Base-by-base conservation (phyloP, 2,888 invertebrate species). In the Chironomus tentans region DNA sequence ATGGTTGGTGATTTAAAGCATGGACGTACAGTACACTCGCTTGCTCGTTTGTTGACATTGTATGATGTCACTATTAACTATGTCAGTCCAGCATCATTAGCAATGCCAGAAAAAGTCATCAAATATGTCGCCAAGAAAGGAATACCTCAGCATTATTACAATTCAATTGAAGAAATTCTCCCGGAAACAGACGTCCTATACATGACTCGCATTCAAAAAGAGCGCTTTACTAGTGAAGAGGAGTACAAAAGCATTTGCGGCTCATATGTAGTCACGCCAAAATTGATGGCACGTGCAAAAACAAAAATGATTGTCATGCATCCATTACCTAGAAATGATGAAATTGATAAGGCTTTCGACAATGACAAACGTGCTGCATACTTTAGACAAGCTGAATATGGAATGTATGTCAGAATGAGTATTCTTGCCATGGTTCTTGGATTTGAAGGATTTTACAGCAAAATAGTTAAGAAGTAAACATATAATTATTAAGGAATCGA, bases 391-490 rank as follows among this genome's bases (percentile, higher is more conserved):
- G 97, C 97, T 0, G 97, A 98, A 83, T 94, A 95, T 82, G 99
- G 99, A 78, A 94, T 99, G 92, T 99, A 95, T 82, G 95, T 99
- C 18, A 89, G 99, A 73, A 99, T 99, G 99, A 98, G 99, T 0
- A 85, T 99, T 2, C 86, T 99, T 18, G 92, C 97, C 1, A 93
- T 95, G 89, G 92, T 97, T 2, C 87, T 96, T 13, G 95, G 94
- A 24, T 65, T 65, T 65, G 65, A 65, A 65, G 65, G 65, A 13
- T 56, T 56, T 15, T 15, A n/a, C 15, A 56, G 56, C 15, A 56
- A 56, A 12, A n/a, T 18, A 7, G 3, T n/a, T 56, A 18, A 18
- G 15, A 56, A 56, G 56, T 15, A 18, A n/a, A 4, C 12, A 62
- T n/a, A n/a, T 4, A 2, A 65, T 65, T 65, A 4, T 62, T 5